A percentile compares a stretch with the other conserved stretches of the same genome.
Evolutionary conservation across 2,113 vertebrate genomes (phyloP).

Genomic region (Pterocles gutturalis): DNA sequence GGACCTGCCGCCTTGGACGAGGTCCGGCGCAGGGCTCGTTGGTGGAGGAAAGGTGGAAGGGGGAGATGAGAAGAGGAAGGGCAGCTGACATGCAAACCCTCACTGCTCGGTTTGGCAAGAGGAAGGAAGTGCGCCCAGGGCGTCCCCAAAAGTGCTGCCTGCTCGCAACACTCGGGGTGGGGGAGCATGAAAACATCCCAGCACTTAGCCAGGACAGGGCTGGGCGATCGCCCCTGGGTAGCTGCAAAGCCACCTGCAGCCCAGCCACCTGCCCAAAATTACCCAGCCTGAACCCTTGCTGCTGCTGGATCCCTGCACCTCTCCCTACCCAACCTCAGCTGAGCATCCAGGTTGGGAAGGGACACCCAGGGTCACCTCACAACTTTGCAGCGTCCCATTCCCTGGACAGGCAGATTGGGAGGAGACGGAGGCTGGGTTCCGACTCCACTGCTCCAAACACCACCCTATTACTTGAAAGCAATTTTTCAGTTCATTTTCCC

Average conservation of each 20-base stretch:
- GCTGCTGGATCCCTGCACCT: accelerated
- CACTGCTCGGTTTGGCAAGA: accelerated
- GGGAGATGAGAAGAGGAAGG: neutral
- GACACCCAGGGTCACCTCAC: accelerated
- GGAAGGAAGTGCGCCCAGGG: neutral
- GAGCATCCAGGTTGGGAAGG: neutral
- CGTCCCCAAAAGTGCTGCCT: accelerated
- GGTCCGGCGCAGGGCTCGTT: accelerated
- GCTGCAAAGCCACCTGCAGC: neutral
- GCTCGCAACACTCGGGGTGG: accelerated
- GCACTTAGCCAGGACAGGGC: neutral
- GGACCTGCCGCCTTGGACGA: accelerated
- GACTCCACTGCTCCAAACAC: neutral
- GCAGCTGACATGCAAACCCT: neutral
- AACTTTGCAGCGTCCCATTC: accelerated
- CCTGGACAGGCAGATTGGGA: neutral
- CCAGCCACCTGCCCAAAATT: accelerated
- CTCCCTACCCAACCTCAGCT: neutral
- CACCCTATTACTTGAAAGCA: neutral
- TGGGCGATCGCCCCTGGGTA: accelerated
- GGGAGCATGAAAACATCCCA: neutral
- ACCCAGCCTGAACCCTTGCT: neutral
- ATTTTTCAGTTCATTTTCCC: neutral
- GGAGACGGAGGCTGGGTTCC: neutral
- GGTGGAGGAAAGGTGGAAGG: neutral